Conservation (phyloP, 92 coral and sea anemone species). For the Siderastrea siderea region DNA sequence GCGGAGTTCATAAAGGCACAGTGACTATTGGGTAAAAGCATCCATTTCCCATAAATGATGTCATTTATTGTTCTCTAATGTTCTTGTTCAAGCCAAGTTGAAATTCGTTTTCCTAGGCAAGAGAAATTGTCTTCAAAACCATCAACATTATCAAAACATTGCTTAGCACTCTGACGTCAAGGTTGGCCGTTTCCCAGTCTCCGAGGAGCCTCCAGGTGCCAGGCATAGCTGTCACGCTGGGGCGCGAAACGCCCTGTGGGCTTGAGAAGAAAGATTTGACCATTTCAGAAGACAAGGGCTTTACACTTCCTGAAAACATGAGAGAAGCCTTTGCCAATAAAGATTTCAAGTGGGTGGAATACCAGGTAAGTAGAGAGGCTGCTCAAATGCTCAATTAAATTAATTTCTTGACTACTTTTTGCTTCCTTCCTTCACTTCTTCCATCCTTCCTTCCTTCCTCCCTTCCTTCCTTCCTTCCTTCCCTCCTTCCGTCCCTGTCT, state of each 20-base stretch:
- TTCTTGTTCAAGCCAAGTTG: too few species aligned
- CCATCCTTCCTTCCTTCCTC: neutral
- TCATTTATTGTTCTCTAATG: neutral
- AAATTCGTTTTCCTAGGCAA: neutral
- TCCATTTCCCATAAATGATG: neutral
- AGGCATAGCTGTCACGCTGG: conserved; percentile 12
- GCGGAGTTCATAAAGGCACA: too few species aligned
- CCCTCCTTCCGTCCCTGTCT: too few species aligned
- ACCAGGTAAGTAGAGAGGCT: neutral
- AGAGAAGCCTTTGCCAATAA: neutral
- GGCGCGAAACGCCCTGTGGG: conserved; percentile 34
- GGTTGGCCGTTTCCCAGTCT: conserved; percentile 35
- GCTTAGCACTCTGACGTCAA: conserved; percentile 19
- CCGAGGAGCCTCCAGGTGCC: conserved; percentile 7
- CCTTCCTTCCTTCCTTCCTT: neutral
- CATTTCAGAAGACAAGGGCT: neutral
- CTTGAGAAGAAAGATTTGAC: conserved; percentile 11
- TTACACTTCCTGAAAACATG: conserved; percentile 23
- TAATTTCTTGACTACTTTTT: neutral
- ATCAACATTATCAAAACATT: conserved; percentile 3
- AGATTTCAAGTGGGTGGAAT: conserved; percentile 8
- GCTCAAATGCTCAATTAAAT: neutral
- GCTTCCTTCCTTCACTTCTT: neutral
- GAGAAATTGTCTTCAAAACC: conserved; percentile 20
- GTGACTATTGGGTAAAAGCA: too few species aligned